Evolutionary conservation across 2,113 vertebrate species (phyloP).

Genomic region (Ifrita kowaldi): DNA sequence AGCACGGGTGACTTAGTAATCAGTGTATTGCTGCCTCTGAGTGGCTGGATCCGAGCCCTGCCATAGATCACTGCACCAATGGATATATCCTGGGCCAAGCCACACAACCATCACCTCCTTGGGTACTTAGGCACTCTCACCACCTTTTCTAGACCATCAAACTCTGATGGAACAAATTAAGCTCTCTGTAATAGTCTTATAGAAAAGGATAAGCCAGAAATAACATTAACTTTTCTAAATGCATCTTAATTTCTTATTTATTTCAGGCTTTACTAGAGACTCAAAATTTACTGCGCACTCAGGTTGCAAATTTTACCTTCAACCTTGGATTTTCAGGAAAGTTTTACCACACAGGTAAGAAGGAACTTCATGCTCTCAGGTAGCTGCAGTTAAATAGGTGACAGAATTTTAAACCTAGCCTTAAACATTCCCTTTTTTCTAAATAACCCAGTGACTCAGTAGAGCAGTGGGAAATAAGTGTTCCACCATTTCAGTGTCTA

Average conservation of each 20-base stretch:
- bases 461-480: background rate
- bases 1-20: background rate
- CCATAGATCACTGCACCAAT: rapidly evolving
- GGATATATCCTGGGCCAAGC: background rate
- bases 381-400: constrained; percentile 52
- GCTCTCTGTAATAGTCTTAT: background rate
- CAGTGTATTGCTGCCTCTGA: background rate
- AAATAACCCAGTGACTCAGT: background rate
- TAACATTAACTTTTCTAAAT: constrained; percentile 65
- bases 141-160: background rate
- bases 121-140: background rate
- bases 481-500: background rate
- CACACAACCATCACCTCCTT: background rate
- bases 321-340: constrained; percentile 91
- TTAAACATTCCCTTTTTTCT: background rate
- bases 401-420: background rate
- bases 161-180: background rate
- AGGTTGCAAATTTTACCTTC: constrained; percentile 89
- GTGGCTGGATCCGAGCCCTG: background rate
- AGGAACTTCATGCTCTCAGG: constrained; percentile 61
- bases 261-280: constrained; percentile 87
- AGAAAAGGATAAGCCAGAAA: background rate
- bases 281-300: constrained; percentile 84
- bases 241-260: constrained; percentile 76
- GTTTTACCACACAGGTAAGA: constrained; percentile 89